These are phyloP conservation scores for Bovichtus diacanthus DNA, from an alignment of 2,797 vertebrate species.

Conservation along the genomic window DNA sequence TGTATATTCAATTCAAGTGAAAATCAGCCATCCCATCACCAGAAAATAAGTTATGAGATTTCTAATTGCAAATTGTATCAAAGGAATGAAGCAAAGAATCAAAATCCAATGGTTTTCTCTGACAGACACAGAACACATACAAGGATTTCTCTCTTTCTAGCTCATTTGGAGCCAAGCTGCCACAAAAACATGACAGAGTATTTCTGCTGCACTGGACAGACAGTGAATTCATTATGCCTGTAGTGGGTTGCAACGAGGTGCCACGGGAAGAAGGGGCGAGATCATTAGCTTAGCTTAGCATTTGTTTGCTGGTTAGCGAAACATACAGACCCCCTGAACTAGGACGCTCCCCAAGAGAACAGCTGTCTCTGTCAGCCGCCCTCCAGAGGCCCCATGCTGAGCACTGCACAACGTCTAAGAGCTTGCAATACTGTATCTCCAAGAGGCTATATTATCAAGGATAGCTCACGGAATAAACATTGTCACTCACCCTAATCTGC, in stretches of 20 bases:
- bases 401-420: slow-evolving; percentile 44
- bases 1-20: background rate
- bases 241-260: slow-evolving; percentile 24
- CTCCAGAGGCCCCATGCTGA: slow-evolving; percentile 66
- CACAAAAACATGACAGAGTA: slow-evolving; percentile 83
- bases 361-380: slow-evolving; percentile 79
- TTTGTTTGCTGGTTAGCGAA: slow-evolving; percentile 38
- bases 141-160: slow-evolving; percentile 12
- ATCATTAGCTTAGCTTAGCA: slow-evolving; percentile 62
- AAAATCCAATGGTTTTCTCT: background rate
- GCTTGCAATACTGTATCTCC: slow-evolving; percentile 18
- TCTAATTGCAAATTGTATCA: background rate
- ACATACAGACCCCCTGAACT: slow-evolving; percentile 40
- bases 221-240: slow-evolving; percentile 65
- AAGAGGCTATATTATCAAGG: slow-evolving; percentile 15
- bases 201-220: slow-evolving; percentile 56
- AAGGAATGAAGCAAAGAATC: too few species aligned
- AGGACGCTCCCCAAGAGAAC: slow-evolving; percentile 61
- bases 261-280: slow-evolving; percentile 18
- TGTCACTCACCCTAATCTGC: background rate
- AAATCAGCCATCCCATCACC: background rate
- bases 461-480: background rate
- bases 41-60: background rate
- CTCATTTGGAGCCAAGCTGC: slow-evolving; percentile 70
- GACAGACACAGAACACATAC: background rate